Evolutionary conservation across 2,113 vertebrate genomes (phyloP).

Genomic region (Sylvia atricapilla): DNA sequence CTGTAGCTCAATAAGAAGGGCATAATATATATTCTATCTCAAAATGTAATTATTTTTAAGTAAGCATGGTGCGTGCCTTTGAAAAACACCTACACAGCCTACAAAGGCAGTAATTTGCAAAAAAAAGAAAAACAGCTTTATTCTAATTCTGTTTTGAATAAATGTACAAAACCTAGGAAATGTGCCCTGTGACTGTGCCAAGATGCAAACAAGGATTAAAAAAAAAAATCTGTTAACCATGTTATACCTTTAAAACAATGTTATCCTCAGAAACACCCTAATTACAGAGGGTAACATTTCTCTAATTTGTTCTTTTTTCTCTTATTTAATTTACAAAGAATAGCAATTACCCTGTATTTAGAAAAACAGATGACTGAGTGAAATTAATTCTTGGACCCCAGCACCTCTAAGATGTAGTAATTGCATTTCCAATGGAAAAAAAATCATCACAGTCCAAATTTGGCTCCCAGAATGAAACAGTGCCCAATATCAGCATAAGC

Average conservation of each 20-base stretch:
- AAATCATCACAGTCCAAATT: background rate
- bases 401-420: background rate
- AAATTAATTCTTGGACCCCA: background rate
- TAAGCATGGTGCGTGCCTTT: background rate
- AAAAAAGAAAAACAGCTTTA: background rate
- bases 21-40: background rate
- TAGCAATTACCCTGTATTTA: background rate
- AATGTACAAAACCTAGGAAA: background rate
- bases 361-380: background rate
- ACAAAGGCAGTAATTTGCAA: background rate
- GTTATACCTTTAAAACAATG: background rate
- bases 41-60: slow-evolving; percentile 1
- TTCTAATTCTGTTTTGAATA: background rate
- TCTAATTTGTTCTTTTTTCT: background rate
- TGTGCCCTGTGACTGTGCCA: background rate
- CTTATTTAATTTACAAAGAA: background rate
- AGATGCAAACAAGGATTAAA: background rate
- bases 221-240: background rate
- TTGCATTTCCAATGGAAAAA: background rate
- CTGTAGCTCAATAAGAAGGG: background rate
- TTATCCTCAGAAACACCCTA: background rate
- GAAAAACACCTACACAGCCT: background rate
- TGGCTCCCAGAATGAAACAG: background rate
- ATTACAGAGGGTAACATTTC: background rate
- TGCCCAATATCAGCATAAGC: background rate